These are phyloP conservation scores for Elmis aenea DNA, from an alignment of 2,888 invertebrate genomes.

Conservation along the genomic window DNA sequence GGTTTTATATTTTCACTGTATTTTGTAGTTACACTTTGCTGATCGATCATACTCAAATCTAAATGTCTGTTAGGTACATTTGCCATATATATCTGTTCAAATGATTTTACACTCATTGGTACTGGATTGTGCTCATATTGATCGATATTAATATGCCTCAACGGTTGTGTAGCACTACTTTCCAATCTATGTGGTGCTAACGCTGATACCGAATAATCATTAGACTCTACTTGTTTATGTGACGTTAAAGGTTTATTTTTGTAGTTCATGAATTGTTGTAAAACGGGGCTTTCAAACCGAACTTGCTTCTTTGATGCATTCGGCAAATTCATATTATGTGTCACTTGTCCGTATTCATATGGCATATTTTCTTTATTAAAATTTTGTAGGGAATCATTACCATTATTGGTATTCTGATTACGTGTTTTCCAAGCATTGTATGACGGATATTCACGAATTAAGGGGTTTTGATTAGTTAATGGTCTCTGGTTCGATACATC, in stretches of 20 bases:
- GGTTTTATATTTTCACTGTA: slow-evolving; percentile 6
- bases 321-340: slow-evolving; percentile 11
- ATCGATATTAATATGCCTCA: no score
- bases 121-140: no score
- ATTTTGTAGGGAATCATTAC: slow-evolving; percentile 5
- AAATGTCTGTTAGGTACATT: slow-evolving; percentile 42
- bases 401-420: slow-evolving; percentile 24
- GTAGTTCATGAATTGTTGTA: no score
- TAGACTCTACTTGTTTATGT: no score
- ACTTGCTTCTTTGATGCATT: slow-evolving; percentile 38
- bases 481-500: no score
- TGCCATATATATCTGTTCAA: slow-evolving; percentile 43
- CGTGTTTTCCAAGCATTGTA: slow-evolving; percentile 32
- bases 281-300: slow-evolving; percentile 39
- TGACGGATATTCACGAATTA: slow-evolving; percentile 9
- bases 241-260: no score
- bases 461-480: slow-evolving; percentile 5
- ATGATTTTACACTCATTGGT: slow-evolving; percentile 28
- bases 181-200: slow-evolving; percentile 11
- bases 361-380: neutral
- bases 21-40: slow-evolving; percentile 3
- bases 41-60: slow-evolving; percentile 42
- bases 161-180: neutral
- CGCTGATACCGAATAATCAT: no score
- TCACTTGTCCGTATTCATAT: slow-evolving; percentile 2